These are phyloP conservation scores for Babyrousa celebensis DNA, from an alignment of 2,797 vertebrate genomes.

Conservation along the genomic window DNA sequence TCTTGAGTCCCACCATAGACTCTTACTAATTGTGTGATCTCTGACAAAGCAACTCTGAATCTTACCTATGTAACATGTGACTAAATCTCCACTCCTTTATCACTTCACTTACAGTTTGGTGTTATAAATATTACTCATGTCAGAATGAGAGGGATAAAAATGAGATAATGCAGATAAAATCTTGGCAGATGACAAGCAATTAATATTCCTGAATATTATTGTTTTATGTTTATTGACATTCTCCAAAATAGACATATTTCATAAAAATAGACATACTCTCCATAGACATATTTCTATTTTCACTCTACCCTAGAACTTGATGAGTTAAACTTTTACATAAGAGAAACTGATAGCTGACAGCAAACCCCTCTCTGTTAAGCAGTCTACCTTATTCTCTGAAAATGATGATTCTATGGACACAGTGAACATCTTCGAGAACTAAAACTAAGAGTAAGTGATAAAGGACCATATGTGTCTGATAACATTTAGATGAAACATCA, in stretches of 20 bases:
- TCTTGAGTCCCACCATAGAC: neutral
- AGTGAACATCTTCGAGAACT: conserved; percentile 4
- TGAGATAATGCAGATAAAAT: neutral
- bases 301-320: conserved; percentile 6
- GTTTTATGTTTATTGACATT: neutral
- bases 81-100: neutral
- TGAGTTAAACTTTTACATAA: conserved; percentile 12
- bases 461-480: neutral
- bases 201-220: neutral
- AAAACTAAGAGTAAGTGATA: neutral
- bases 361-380: neutral
- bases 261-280: too few species aligned
- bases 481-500: neutral
- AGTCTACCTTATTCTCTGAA: conserved; percentile 20
- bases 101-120: neutral
- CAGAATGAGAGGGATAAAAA: neutral
- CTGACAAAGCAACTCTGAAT: neutral
- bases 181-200: neutral
- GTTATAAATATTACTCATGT: neutral
- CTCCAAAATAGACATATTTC: neutral
- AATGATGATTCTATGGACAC: neutral
- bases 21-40: neutral
- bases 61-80: neutral
- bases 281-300: neutral
- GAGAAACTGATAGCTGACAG: neutral